A percentile compares a stretch with the other conserved stretches of the same genome.
Conservation (phyloP, 30 jellyfish, hydroid and myxozoan species). For the Cassiopea xamachana region DNA sequence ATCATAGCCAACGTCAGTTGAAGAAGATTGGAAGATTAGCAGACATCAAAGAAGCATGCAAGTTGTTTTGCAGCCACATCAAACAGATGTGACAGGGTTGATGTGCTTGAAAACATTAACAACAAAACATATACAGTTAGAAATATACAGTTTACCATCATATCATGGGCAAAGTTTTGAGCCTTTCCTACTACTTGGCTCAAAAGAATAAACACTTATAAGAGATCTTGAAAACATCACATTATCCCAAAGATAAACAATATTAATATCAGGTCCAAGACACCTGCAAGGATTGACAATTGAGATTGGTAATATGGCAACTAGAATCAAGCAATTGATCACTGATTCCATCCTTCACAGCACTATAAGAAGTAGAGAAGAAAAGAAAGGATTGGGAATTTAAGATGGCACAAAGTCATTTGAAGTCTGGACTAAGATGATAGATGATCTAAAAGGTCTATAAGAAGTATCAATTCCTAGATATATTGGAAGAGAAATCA, state of each 20-base stretch:
- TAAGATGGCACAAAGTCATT: neutral
- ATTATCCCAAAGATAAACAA: neutral
- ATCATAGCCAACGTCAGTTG: no score
- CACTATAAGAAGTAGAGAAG: neutral
- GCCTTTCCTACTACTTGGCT: constrained; percentile 41
- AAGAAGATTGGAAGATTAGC: constrained; percentile 28
- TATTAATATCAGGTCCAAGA: no score
- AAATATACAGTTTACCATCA: constrained; percentile 29
- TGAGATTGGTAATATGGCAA: constrained; percentile 35
- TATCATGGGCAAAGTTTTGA: constrained; percentile 16
- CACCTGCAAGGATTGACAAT: neutral
- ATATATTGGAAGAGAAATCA: constrained; percentile 17
- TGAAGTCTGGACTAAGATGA: neutral
- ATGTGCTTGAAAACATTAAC: constrained; percentile 29
- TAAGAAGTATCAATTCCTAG: constrained; percentile 19
- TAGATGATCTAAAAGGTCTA: neutral
- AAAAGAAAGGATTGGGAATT: constrained; percentile 39
- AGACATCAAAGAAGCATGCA: constrained; percentile 16
- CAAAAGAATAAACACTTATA: constrained; percentile 29
- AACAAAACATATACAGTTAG: neutral
- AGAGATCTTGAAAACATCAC: neutral
- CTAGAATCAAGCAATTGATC: constrained; percentile 19
- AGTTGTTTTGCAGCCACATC: constrained; percentile 30
- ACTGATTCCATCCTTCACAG: no score
- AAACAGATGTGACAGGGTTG: constrained; percentile 50